Evolutionary conservation across 2,888 invertebrate genomes (phyloP), one percentile per base, ranked within the genome.

Genomic region (Brachycybe producta): DNA sequence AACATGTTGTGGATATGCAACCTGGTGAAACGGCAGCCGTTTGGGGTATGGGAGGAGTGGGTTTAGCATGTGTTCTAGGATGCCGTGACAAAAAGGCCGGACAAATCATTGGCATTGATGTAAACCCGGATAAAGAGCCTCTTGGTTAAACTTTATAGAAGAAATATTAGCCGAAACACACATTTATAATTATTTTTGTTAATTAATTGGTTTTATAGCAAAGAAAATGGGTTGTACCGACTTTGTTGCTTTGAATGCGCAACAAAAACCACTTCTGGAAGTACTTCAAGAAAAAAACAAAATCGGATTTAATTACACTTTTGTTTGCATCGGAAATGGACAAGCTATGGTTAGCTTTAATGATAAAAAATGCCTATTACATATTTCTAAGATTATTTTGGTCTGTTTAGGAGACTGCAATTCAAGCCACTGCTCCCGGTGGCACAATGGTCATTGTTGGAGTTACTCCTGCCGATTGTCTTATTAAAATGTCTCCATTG

Each of bases 191-290:
- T 40, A 21, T 17, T n/a, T n/a, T 19, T 19, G 13, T 40, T 2
- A 4, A 19, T 5, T 17, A 3, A 32, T 45, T n/a, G 32, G 15
- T 19, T 43, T 39, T 39, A 41, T 8, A 49, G 49, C 38, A n/a
- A 23, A 41, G 19, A 49, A 49, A 21, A 26, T 49, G 36, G 49
- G 49, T 2, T 40, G 40, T 34, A 49, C 49, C n/a, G 49, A 49
- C 24, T 49, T 49, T 24, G 41, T 49, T 19, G 49, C 49, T n/a
- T 8, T 32, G 11, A 41, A 38, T 1, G 32, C 13, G 7, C 19
- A 41, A 11, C 19, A 26, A 40, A 41, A 41, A 23, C 41, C 49
- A 5, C 15, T 47, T 32, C 13, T n/a, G 23, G 47, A 36, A 11
- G 27, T 23, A 13, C 15, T 47, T 24, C 36, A 4, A 8, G 38